Percentiles rank a stretch among this genome's conserved stretches.
These are phyloP conservation scores for Streblospio benedicti DNA, from an alignment of 1,140 invertebrate genomes.

Conservation along the genomic window DNA sequence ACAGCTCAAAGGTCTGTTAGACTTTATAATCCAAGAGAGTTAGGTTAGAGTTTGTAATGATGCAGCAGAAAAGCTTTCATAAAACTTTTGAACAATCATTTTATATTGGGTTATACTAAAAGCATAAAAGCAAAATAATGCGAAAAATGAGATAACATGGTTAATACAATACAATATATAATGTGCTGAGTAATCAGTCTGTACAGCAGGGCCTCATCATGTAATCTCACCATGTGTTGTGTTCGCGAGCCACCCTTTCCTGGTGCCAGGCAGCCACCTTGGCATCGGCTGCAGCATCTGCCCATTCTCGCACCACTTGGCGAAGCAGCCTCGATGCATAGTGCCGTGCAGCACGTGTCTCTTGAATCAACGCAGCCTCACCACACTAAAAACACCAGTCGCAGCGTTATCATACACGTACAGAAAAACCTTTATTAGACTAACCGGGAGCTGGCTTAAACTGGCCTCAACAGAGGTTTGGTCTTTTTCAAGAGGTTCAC, in stretches of 20 bases:
- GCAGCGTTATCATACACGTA: neutral
- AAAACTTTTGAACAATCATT: too few relatives aligned
- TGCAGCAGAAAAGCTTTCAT: too few relatives aligned
- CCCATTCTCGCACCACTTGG: constrained; percentile 28
- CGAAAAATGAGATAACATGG: too few relatives aligned
- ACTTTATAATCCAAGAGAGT: too few relatives aligned
- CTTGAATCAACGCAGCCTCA: constrained; percentile 27
- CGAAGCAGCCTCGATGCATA: constrained; percentile 19
- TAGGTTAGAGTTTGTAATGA: too few relatives aligned
- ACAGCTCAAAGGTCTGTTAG: too few relatives aligned
- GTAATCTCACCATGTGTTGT: constrained; percentile 26
- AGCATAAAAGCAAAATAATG: too few relatives aligned
- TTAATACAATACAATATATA: too few relatives aligned
- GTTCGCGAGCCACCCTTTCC: constrained; percentile 27
- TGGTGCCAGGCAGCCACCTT: constrained; percentile 26
- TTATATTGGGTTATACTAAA: too few relatives aligned
- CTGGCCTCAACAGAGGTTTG: neutral
- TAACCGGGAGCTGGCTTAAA: neutral
- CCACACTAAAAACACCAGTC: constrained; percentile 26
- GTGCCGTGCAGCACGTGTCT: constrained; percentile 27
- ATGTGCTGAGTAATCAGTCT: too few relatives aligned
- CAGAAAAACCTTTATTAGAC: neutral
- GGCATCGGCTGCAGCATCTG: constrained; percentile 25
- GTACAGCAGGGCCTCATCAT: too few relatives aligned
- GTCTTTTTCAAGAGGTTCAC: neutral